Percentiles rank a stretch among this genome's conserved stretches.
Evolutionary conservation across 2,797 vertebrate genomes (phyloP).

Genomic region (Typhlichthys subterraneus): DNA sequence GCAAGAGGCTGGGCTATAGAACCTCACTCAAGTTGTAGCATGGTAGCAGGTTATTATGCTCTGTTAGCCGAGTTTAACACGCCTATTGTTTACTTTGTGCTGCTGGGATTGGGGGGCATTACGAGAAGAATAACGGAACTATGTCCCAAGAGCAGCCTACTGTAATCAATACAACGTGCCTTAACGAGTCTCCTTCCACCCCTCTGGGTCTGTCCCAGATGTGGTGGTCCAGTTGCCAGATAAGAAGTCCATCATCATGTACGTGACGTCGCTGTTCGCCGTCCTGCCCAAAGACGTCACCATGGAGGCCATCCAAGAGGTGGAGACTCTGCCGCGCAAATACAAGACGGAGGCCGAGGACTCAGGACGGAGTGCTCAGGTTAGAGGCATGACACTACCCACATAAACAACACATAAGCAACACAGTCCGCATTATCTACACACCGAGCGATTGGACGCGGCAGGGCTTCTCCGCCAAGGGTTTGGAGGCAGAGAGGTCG

Average conservation of each 20-base stretch:
- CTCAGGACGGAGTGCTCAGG: constrained; percentile 71
- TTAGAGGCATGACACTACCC: constrained; percentile 29
- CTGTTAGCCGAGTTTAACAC: constrained; percentile 24
- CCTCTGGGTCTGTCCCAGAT: constrained; percentile 72
- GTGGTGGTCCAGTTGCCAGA: constrained; percentile 94
- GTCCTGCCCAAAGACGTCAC: constrained; percentile 95
- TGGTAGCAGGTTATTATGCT: constrained; percentile 18
- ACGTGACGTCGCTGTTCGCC: constrained; percentile 95
- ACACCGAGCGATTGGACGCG: too few species aligned
- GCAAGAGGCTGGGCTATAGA: too few species aligned
- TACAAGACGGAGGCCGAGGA: constrained; percentile 85
- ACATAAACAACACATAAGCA: background rate
- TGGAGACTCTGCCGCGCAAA: constrained; percentile 92
- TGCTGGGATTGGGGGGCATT: background rate
- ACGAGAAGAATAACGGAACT: too few species aligned
- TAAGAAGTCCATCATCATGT: constrained; percentile 99
- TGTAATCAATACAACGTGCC: constrained; percentile 27
- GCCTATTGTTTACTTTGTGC: background rate
- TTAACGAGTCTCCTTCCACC: constrained; percentile 14
- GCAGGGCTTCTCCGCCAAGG: too few species aligned
- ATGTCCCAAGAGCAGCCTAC: background rate
- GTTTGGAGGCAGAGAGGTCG: too few species aligned
- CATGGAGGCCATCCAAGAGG: constrained; percentile 94
- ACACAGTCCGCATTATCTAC: too few species aligned
- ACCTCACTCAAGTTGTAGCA: too few species aligned